These are phyloP conservation scores for Uropetala carovei DNA, from an alignment of 2,888 invertebrate genomes.

Conservation along the genomic window DNA sequence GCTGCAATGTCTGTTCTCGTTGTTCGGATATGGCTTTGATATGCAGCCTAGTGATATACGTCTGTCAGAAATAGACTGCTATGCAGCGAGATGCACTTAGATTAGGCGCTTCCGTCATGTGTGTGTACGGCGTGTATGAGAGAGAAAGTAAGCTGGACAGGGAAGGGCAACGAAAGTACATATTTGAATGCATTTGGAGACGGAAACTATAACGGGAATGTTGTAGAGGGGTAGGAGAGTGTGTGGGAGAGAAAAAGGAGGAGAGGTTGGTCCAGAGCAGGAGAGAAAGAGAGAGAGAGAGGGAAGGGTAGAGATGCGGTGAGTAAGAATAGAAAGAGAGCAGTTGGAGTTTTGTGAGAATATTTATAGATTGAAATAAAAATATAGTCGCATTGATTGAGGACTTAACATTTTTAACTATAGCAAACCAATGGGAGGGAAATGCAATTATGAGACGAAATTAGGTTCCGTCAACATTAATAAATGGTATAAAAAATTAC, in stretches of 20 bases:
- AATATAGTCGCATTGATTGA: too few relatives aligned
- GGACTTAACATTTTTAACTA: too few relatives aligned
- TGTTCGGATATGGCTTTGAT: neutral
- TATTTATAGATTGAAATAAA: too few relatives aligned
- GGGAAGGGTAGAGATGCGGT: too few relatives aligned
- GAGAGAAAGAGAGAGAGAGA: too few relatives aligned
- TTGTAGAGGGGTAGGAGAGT: neutral
- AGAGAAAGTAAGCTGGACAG: neutral
- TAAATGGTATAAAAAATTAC: too few relatives aligned
- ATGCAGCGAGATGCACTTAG: neutral
- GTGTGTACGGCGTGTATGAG: neutral
- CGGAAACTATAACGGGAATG: neutral
- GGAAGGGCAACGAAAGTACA: neutral
- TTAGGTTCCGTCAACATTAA: too few relatives aligned
- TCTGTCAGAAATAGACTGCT: neutral
- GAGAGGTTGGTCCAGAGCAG: too few relatives aligned
- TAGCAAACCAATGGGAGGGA: too few relatives aligned
- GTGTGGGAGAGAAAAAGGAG: neutral
- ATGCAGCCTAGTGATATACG: neutral
- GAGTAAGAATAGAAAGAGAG: too few relatives aligned
- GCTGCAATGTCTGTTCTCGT: neutral
- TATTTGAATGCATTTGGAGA: neutral
- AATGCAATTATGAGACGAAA: too few relatives aligned
- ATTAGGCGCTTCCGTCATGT: constrained; percentile 2
- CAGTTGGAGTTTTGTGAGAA: too few relatives aligned